A percentile compares a stretch with the other conserved stretches of the same genome.
Evolutionary conservation across 2,888 invertebrate genomes (phyloP).

Genomic region (Glyphotaelius pellucidus): DNA sequence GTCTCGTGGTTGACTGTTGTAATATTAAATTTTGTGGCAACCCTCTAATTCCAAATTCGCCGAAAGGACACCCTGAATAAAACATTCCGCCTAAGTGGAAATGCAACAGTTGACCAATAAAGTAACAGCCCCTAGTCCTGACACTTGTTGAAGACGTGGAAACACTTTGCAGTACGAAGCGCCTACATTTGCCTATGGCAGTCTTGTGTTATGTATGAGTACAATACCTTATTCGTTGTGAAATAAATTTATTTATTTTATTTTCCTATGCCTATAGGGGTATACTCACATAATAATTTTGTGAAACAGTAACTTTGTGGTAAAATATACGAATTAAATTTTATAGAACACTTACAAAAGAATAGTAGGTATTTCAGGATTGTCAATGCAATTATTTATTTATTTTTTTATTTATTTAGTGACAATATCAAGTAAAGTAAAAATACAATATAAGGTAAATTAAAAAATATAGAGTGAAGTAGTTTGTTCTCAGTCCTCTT

Average conservation of each 20-base stretch:
- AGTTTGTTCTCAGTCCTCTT: too few relatives aligned
- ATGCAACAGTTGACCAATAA: slow-evolving; percentile 32
- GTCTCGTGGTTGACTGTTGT: neutral
- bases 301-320: too few relatives aligned
- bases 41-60: neutral
- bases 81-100: neutral
- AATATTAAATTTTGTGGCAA: neutral
- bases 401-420: too few relatives aligned
- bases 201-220: neutral
- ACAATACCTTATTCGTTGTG: neutral
- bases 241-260: neutral
- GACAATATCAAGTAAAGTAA: too few relatives aligned
- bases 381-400: too few relatives aligned
- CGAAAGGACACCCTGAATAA: slow-evolving; percentile 2
- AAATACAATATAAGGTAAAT: too few relatives aligned
- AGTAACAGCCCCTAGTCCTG: neutral
- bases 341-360: too few relatives aligned
- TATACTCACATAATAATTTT: too few relatives aligned
- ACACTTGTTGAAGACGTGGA: slow-evolving; percentile 12
- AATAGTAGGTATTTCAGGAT: too few relatives aligned
- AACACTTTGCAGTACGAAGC: neutral
- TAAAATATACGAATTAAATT: too few relatives aligned
- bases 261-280: too few relatives aligned
- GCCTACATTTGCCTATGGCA: neutral
- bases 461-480: too few relatives aligned